phyloP scores from a whole-genome alignment of 2,113 vertebrate species.

The Hippoglossus stenolepis region DNA sequence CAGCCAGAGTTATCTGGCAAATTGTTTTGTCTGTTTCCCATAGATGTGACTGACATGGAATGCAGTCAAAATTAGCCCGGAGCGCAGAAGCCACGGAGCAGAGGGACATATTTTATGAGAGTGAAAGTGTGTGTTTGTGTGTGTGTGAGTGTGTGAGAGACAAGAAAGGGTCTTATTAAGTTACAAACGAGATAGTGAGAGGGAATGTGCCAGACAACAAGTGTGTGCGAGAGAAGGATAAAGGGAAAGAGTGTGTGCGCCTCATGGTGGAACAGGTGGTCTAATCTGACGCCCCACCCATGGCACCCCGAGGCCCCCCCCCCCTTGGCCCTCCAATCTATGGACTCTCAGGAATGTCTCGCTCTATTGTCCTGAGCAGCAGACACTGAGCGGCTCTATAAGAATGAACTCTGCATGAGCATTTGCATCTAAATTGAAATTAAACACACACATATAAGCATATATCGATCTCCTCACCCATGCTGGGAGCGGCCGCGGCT shows the following conservation, averaged over 20 bases:
- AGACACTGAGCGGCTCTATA: constrained; percentile 2
- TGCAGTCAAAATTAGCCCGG: constrained; percentile 69
- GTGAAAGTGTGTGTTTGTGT: constrained; percentile 36
- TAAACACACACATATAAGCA: constrained; percentile 22
- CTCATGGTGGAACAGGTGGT: constrained; percentile 76
- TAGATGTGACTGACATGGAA: constrained; percentile 75
- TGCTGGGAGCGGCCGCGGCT: constrained; percentile 11
- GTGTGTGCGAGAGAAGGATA: constrained; percentile 46
- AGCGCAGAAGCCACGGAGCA: constrained; percentile 29
- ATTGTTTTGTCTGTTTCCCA: constrained; percentile 76
- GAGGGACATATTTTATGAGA: constrained; percentile 56
- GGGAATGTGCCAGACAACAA: constrained; percentile 53
- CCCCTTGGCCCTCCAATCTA: constrained; percentile 35
- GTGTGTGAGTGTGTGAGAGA: constrained; percentile 2
- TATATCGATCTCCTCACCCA: constrained; percentile 1
- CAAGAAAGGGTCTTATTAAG: constrained; percentile 49
- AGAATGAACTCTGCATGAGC: background rate
- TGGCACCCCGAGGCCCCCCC: constrained; percentile 30
- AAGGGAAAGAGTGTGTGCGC: constrained; percentile 38
- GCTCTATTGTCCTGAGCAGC: constrained; percentile 32
- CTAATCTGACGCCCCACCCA: constrained; percentile 69
- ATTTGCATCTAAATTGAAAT: constrained; percentile 52
- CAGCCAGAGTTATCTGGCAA: constrained; percentile 66
- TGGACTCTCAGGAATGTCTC: constrained; percentile 64
- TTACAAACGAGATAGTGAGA: constrained; percentile 59